These are phyloP conservation scores for Arremon brunneinucha DNA, from an alignment of 2,797 vertebrate species.

Conservation along the genomic window DNA sequence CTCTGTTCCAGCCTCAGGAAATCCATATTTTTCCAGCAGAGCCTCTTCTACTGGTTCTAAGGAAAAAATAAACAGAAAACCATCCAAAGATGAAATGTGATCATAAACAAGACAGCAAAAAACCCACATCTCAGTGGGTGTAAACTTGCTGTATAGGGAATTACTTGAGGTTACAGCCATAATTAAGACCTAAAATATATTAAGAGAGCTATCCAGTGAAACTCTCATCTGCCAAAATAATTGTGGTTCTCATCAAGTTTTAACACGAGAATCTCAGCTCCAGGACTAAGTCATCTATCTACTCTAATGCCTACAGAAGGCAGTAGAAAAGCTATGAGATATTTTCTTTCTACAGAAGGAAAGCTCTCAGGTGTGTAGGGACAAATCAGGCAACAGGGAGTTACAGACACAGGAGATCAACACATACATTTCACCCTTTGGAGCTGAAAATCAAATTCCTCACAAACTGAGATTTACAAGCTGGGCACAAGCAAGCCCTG, in stretches of 20 bases:
- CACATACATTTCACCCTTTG: not conserved
- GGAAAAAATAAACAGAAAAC: not conserved
- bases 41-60: slow-evolving; percentile 62
- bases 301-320: not conserved
- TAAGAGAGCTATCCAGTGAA: not conserved
- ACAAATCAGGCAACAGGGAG: not conserved
- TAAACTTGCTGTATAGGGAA: not conserved
- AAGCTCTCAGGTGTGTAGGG: not conserved
- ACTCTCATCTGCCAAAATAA: not conserved
- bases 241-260: not conserved
- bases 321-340: not conserved
- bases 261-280: not conserved
- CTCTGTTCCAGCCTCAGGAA: slow-evolving; percentile 79
- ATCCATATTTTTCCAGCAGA: slow-evolving; percentile 76
- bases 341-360: not conserved
- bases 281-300: not conserved
- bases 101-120: not conserved
- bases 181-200: not conserved
- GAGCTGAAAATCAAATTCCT: not conserved
- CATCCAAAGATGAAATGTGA: not conserved
- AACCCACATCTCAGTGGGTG: not conserved
- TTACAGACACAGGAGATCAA: not conserved
- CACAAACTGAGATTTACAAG: not conserved
- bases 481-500: not conserved
- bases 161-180: not conserved